Conservation (phyloP, 1,140 invertebrate species). For the Drosophila rufa region DNA sequence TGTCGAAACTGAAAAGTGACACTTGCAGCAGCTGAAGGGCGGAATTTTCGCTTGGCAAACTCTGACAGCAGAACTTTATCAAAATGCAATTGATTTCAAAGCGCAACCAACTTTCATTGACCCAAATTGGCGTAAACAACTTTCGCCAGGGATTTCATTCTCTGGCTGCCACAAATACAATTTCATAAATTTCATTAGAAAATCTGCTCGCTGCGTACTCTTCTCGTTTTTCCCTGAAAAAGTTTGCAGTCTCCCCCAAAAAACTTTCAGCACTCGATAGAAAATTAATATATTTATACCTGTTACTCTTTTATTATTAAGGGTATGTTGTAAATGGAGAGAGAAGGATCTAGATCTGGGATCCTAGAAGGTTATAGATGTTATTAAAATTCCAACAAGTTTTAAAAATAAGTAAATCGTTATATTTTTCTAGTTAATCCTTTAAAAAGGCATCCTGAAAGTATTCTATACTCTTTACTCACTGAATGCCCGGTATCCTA, state of each 20-base stretch:
- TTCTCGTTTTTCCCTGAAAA: slow-evolving; percentile 24
- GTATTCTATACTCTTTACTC: background rate
- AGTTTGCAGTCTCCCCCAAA: slow-evolving; percentile 42
- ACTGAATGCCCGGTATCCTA: background rate
- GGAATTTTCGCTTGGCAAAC: slow-evolving; percentile 7
- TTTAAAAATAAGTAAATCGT: too few relatives aligned
- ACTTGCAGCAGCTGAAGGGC: slow-evolving; percentile 23
- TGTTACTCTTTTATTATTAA: background rate
- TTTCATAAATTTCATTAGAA: slow-evolving; percentile 79
- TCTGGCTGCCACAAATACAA: slow-evolving; percentile 57
- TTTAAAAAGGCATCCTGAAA: too few relatives aligned
- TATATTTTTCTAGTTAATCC: too few relatives aligned
- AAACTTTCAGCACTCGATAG: slow-evolving; percentile 61
- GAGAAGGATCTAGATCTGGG: background rate
- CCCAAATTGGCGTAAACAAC: slow-evolving; percentile 78
- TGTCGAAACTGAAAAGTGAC: slow-evolving; percentile 60
- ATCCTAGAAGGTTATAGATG: too few relatives aligned
- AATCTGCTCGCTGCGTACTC: background rate
- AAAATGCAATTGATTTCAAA: slow-evolving; percentile 79
- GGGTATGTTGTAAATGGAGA: background rate
- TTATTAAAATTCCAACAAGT: background rate
- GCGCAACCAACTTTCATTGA: slow-evolving; percentile 69
- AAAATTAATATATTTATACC: slow-evolving; percentile 38
- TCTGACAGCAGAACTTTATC: slow-evolving; percentile 58
- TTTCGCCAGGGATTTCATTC: slow-evolving; percentile 53